Percentiles rank a stretch among this genome's conserved stretches.
Evolutionary conservation across 2,888 invertebrate species (phyloP).

Genomic region (Hyalella azteca): DNA sequence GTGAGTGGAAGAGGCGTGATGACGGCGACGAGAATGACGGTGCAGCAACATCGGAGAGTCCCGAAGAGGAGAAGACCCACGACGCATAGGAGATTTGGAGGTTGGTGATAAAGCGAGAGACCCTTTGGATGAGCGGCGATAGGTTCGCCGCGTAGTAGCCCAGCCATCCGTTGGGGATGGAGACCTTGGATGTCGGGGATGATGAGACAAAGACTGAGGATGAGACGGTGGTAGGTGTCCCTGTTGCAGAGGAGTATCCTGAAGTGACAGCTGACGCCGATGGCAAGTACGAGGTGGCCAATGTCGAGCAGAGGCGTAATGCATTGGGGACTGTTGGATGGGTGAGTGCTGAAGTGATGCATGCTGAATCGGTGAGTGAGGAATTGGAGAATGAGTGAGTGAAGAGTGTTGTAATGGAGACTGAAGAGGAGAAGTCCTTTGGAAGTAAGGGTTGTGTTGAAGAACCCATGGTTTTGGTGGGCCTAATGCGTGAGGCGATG

Average conservation of each 20-base stretch:
- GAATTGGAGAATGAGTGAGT: slow-evolving; percentile 34
- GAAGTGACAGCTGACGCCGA: slow-evolving; percentile 31
- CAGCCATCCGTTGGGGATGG: slow-evolving; percentile 37
- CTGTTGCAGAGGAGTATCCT: slow-evolving; percentile 32
- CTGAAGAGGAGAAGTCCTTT: slow-evolving; percentile 29
- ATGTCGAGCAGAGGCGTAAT: slow-evolving; percentile 36
- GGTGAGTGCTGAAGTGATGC: slow-evolving; percentile 33
- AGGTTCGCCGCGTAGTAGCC: slow-evolving; percentile 14
- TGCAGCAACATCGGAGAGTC: slow-evolving; percentile 20
- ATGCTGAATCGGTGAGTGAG: slow-evolving; percentile 36
- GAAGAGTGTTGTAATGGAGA: slow-evolving; percentile 33
- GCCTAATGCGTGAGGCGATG: slow-evolving; percentile 8
- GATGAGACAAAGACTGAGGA: slow-evolving; percentile 16
- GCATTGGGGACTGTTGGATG: slow-evolving; percentile 32
- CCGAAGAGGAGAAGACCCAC: slow-evolving; percentile 22
- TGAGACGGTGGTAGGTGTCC: slow-evolving; percentile 11
- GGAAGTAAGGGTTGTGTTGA: slow-evolving; percentile 28
- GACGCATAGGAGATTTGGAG: slow-evolving; percentile 19
- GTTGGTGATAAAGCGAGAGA: slow-evolving; percentile 30
- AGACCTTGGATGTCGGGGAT: slow-evolving; percentile 6
- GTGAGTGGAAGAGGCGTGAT: slow-evolving; percentile 31
- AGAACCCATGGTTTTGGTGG: slow-evolving; percentile 14
- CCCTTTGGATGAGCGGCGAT: slow-evolving; percentile 25
- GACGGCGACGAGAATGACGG: slow-evolving; percentile 3
- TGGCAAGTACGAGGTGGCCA: slow-evolving; percentile 34